Base-by-base conservation (phyloP, 2,888 invertebrate genomes). In the Charanyca ferruginea region DNA sequence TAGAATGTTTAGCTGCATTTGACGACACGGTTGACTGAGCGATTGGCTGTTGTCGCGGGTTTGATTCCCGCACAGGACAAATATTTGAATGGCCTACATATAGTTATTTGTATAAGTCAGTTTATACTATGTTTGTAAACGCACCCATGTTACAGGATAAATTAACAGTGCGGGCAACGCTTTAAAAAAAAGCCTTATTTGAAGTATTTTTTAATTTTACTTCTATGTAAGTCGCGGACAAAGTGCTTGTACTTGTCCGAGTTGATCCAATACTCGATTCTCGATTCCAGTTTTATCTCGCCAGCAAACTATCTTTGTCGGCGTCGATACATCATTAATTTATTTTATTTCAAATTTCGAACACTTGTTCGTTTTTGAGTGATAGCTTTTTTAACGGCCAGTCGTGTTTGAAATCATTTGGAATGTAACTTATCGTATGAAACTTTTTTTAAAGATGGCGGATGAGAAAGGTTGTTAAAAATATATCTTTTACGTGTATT, bases 321-420 rank as follows among this genome's bases (percentile, higher is more conserved):
- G 71, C 72, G 66, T 80, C 84, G 85, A 87, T 86, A 81, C 81
- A 88, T 88, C 87, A 89, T 88, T 86, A 85, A 86, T 89, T 88
- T 70, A 84, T 86, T 86, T 87, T 85, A 86, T 86, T 87, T 87
- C 73, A 81, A 85, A 88, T 66, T 80, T 85, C 79, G 80, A 85
- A 83, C 74, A 76, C 75, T 77, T 81, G 82, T 83, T 78, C 78
- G 66, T 84, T 83, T 83, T 86, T 77, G 79, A 84, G 64, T 83
- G 83, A 85, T 83, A 79, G 80, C 81, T 86, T 83, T 84, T 77
- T 80, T 80, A 79, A 72, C 70, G 60, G 80, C 71, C 77, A 77
- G 69, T 60, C 72, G 70, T 69, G 76, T 81, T 73, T 72, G 48
- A 71, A 76, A 75, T 79, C 66, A 77, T 81, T 81, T 69, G 76